phyloP scores from a whole-genome alignment of 2,797 vertebrate genomes.

The Syngnathus acus region DNA sequence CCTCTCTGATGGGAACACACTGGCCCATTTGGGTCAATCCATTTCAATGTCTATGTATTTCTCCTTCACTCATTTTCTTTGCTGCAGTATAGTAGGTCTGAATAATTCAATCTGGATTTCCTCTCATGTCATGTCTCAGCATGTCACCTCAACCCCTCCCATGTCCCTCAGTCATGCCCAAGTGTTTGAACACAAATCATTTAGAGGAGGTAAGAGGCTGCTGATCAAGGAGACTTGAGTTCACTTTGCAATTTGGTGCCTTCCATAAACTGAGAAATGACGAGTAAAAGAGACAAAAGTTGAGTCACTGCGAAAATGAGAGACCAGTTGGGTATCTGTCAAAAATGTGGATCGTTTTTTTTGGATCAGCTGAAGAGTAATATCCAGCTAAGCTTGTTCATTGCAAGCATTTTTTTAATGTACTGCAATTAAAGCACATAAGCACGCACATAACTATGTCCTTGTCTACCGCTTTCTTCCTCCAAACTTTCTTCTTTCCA shows the following conservation, averaged over 20 bases:
- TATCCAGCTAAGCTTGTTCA: not conserved
- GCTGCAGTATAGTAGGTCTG: conserved; percentile 56
- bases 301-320: not conserved
- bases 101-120: conserved; percentile 73
- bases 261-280: conserved; percentile 67
- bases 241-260: conserved; percentile 55
- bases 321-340: not conserved
- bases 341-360: not conserved
- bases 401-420: not conserved
- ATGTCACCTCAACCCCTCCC: conserved; percentile 43
- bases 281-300: conserved; percentile 2
- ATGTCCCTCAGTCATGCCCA: conserved; percentile 60
- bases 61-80: conserved; percentile 25
- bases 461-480: conserved; percentile 9
- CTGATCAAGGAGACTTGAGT: conserved; percentile 67
- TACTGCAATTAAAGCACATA: not conserved
- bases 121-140: conserved; percentile 59
- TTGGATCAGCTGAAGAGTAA: not conserved
- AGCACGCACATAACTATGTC: not conserved
- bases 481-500: conserved; percentile 10
- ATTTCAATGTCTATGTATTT: conserved; percentile 17
- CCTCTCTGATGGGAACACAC: conserved; percentile 56
- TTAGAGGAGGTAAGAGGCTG: conserved; percentile 64
- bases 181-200: conserved; percentile 72
- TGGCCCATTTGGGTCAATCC: conserved; percentile 52